Evolutionary conservation across 2,888 invertebrate genomes (phyloP).

Genomic region (Chaetoderma sp.): DNA sequence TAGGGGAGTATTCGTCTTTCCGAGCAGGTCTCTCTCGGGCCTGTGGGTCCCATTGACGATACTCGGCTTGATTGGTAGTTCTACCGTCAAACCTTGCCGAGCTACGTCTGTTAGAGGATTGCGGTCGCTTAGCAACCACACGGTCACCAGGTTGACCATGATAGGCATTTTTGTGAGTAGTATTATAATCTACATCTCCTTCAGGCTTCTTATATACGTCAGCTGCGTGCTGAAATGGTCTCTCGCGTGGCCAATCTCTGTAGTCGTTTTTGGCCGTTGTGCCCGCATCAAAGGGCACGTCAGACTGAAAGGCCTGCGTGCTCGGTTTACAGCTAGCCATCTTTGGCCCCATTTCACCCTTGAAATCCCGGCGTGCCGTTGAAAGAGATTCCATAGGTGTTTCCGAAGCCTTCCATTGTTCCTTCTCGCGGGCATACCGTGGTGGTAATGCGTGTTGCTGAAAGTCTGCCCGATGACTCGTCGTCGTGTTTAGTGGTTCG

Average conservation of each 20-base stretch:
- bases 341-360: conserved; percentile 45
- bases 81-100: conserved; percentile 57
- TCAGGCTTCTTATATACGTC: conserved; percentile 60
- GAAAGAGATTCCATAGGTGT: conserved; percentile 62
- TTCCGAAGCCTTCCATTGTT: conserved; percentile 51
- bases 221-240: conserved; percentile 52
- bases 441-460: conserved; percentile 61
- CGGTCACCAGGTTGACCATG: conserved; percentile 52
- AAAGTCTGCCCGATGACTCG: conserved; percentile 64
- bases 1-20: conserved; percentile 60
- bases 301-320: conserved; percentile 58
- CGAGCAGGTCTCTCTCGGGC: conserved; percentile 43
- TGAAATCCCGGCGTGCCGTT: conserved; percentile 61
- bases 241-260: conserved; percentile 52
- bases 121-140: conserved; percentile 47
- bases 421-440: conserved; percentile 48
- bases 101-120: conserved; percentile 40
- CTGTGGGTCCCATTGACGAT: conserved; percentile 52
- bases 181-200: conserved; percentile 63
- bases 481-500: conserved; percentile 63
- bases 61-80: conserved; percentile 63
- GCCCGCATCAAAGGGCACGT: conserved; percentile 63
- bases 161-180: conserved; percentile 60
- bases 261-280: conserved; percentile 67
- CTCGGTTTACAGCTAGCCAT: conserved; percentile 63